These are phyloP conservation scores for Phycodurus eques DNA, from an alignment of 2,113 vertebrate genomes.

Conservation along the genomic window DNA sequence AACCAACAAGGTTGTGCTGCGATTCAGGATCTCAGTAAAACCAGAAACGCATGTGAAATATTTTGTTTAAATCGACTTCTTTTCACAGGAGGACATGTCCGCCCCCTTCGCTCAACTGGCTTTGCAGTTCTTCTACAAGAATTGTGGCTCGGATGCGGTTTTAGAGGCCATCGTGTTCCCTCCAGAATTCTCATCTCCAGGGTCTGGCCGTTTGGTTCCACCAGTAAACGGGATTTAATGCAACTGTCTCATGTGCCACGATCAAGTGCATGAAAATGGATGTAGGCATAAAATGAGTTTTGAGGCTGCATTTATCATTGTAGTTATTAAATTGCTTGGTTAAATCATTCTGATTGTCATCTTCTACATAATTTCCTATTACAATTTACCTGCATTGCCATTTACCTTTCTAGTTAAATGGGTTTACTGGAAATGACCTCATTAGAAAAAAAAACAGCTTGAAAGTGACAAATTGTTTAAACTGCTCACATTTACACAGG, in stretches of 20 bases:
- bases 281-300: constrained; percentile 36
- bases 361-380: neutral
- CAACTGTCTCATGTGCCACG: constrained; percentile 22
- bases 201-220: constrained; percentile 47
- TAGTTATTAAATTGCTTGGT: constrained; percentile 56
- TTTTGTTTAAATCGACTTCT: constrained; percentile 22
- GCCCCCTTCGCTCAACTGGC: neutral
- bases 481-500: neutral
- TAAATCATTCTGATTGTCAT: constrained; percentile 37
- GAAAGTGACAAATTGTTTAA: neutral
- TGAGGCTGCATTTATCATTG: constrained; percentile 45
- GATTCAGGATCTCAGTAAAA: constrained; percentile 52
- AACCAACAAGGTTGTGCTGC: constrained; percentile 40
- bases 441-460: neutral
- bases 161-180: constrained; percentile 36
- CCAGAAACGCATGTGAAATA: constrained; percentile 20
- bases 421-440: neutral
- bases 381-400: neutral
- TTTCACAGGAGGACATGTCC: constrained; percentile 28
- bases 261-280: constrained; percentile 51
- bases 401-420: neutral
- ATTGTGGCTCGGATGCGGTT: constrained; percentile 38
- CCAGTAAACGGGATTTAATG: constrained; percentile 66
- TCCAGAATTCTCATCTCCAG: constrained; percentile 48
- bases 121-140: constrained; percentile 36